Evolutionary conservation across 2,888 invertebrate species (phyloP).

Genomic region (Caenorhabditis imperialis): DNA sequence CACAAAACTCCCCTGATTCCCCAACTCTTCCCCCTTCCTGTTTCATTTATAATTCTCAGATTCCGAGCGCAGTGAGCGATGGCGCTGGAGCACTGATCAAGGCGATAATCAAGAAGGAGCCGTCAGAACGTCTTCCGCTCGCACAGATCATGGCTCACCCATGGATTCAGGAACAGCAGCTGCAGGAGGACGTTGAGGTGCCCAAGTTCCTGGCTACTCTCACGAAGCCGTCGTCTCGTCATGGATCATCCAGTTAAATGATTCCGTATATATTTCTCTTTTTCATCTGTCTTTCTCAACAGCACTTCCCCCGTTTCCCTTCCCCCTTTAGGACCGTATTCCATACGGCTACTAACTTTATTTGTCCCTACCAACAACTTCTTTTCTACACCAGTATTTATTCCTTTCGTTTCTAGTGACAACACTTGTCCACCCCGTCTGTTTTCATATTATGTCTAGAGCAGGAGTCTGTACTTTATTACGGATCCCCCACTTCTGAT

Average conservation of each 20-base stretch:
- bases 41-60: constrained; percentile 16
- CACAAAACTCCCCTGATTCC: too few species aligned
- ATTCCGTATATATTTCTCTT: neutral
- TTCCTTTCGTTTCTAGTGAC: constrained; percentile 2
- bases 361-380: constrained; percentile 9
- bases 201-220: constrained; percentile 15
- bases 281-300: constrained; percentile 22
- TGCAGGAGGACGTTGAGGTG: constrained; percentile 21
- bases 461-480: neutral
- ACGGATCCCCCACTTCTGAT: constrained; percentile 3
- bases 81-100: constrained; percentile 46
- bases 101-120: constrained; percentile 58
- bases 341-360: constrained; percentile 49
- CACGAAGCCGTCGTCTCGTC: constrained; percentile 27
- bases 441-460: constrained; percentile 1
- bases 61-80: constrained; percentile 44
- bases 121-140: constrained; percentile 51
- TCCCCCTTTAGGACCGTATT: constrained; percentile 38
- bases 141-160: constrained; percentile 52
- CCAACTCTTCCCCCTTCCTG: neutral
- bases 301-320: neutral
- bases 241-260: constrained; percentile 7
- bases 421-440: constrained; percentile 1
- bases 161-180: constrained; percentile 49
- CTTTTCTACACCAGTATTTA: constrained; percentile 4